Conservation (phyloP, 2,797 vertebrate species). For the Enteromius trimaculatus region DNA sequence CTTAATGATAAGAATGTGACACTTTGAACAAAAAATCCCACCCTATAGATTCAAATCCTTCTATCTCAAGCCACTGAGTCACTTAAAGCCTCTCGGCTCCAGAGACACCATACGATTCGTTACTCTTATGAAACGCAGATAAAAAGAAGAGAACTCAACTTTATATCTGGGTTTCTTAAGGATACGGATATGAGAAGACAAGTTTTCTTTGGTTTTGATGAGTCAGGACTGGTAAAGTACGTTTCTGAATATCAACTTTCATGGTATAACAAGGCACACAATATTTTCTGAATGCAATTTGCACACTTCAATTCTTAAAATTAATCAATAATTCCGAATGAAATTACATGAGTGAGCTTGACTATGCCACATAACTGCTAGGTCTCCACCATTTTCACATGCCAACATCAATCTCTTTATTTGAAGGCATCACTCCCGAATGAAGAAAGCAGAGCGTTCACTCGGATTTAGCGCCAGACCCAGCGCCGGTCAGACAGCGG, state of each 20-base stretch:
- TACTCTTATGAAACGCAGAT: slow-evolving; percentile 2
- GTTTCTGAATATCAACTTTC: background rate
- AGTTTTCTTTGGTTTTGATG: background rate
- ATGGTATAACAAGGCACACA: background rate
- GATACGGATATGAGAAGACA: background rate
- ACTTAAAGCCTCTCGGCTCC: slow-evolving; percentile 17
- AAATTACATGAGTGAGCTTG: background rate
- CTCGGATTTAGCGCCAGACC: background rate
- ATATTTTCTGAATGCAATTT: background rate
- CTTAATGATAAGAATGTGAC: background rate
- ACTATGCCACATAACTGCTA: background rate
- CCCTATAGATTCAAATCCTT: slow-evolving; percentile 17
- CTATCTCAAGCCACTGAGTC: slow-evolving; percentile 11
- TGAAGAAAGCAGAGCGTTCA: background rate
- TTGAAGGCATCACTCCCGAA: background rate
- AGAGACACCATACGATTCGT: background rate
- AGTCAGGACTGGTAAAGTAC: background rate
- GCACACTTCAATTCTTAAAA: no score
- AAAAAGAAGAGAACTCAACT: slow-evolving; percentile 5
- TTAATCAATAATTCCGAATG: background rate
- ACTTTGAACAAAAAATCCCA: background rate
- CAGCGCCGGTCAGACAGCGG: background rate
- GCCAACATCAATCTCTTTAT: slow-evolving; percentile 11
- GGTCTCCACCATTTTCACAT: background rate
- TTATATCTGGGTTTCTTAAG: slow-evolving; percentile 4